Base-by-base conservation (phyloP, 2,888 invertebrate genomes). In the Euzetes globulus region DNA sequence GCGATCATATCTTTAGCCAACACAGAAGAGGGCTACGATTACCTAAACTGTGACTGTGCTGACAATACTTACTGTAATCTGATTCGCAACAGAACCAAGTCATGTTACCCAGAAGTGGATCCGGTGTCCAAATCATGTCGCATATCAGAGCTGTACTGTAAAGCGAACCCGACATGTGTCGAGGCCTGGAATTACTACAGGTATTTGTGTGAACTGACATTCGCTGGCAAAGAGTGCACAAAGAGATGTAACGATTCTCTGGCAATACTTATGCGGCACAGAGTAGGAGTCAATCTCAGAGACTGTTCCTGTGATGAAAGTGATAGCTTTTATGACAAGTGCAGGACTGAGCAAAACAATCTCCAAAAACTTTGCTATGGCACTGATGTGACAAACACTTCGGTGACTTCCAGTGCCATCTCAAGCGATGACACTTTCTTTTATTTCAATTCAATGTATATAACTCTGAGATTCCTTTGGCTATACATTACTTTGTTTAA, bases 1-100 rank as follows among this genome's bases (percentile, higher is more conserved):
- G 71, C 76, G 1, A 29, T 74, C n/a, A 68, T 74, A 63, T 74
- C 73, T 11, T 33, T 76, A 9, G 27, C 47, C 25, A 73, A 47
- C 37, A 50, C 68, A 19, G 17, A 45, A 7, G 73, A 76, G 52
- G 76, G 76, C 29, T 52, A 63, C 33, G 71, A 76, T 25, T 76
- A 76, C 65, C 50, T 76, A 5, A 60, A 71, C 17, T 76, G 76
- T 74, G 76, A 76, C 27, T 76, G 76, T 52, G 76, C 60, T 22
- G 65, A 74, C 25, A 76, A 74, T 33, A 63, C 60, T 0, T 76
- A 74, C 63, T 76, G 76, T 52, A 25, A 45, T 45, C 15, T 50
- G 13, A 27, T 75, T 25, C 58, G 75, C 4, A 22, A 45, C 41
- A 27, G 75, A 58, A 75, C 72, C 1, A 45, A 33, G 15, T 52